Base-by-base conservation (phyloP, 2,113 vertebrate species). In the Leptosomus discolor region DNA sequence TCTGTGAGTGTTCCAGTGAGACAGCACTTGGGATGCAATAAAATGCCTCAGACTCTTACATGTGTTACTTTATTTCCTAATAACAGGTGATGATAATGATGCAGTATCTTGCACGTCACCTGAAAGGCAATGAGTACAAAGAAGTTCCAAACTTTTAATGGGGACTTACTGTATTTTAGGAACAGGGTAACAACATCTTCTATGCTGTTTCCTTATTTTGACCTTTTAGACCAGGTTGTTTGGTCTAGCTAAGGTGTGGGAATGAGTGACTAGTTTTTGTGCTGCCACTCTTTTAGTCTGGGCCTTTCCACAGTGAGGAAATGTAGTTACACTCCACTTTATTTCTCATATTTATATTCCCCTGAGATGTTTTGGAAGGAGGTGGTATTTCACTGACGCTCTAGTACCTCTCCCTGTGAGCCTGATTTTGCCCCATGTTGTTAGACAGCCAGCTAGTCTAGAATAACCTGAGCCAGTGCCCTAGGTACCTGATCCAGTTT, bases 1-100 rank as follows among this genome's bases (percentile, higher is more conserved):
- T 95, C 87, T 84, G 39, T 34, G 88, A 95, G 79, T 20, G 73
- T 92, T 96, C 48, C 82, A 94, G 76, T 54, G 92, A 91, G 67
- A 68, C 75, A 69, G 67, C n/a, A 70, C 53, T 90, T 1, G 46
- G 92, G 86, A 90, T 65, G 61, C 3, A 3, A 85, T 76, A 60
- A 96, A 94, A 92, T 69, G 60, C 53, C 58, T 92, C 53, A 6
- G 7, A 81, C 71, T 87, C 64, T 82, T 92, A 82, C 29, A 71
- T 10, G 16, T 75, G 67, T 53, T 75, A 58, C 64, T 87, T 77
- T 63, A 75, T 76, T 92, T 86, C 81, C 85, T 76, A 58, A 78
- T 56, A 93, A 71, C 50, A 75, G 65, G 65, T 46, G 75, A 90
- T 13, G 54, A 45, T 79, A 88, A 86, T 0, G 8, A 27, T 14